Conservation (phyloP, 2,888 invertebrate genomes). For the Euplagia quadripunctaria region DNA sequence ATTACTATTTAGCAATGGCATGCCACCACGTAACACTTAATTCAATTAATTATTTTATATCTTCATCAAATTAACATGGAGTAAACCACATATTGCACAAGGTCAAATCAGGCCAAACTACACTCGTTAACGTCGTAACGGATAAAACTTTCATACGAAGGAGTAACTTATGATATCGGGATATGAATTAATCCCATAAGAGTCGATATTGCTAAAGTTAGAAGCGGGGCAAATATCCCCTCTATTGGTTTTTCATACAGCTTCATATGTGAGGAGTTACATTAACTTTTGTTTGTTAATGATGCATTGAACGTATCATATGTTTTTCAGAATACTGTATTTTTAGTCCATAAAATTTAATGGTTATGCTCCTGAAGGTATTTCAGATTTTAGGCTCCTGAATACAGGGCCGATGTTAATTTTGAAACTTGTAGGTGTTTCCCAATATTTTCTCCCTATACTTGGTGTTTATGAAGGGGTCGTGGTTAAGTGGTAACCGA, state of each 20-base stretch:
- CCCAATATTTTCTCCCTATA: not conserved
- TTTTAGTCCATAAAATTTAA: not conserved
- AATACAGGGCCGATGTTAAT: not conserved
- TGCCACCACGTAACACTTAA: not conserved
- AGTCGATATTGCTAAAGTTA: conserved; percentile 68
- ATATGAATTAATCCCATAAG: conserved; percentile 71
- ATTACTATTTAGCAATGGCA: too few relatives aligned
- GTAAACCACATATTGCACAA: conserved; percentile 21
- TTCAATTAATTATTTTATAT: not conserved
- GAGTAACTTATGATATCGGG: conserved; percentile 64
- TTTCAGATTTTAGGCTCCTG: not conserved
- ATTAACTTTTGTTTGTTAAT: conserved; percentile 8
- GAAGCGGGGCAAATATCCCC: conserved; percentile 59
- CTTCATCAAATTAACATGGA: not conserved
- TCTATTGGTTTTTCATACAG: conserved; percentile 57
- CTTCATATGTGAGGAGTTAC: conserved; percentile 43
- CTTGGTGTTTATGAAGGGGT: too few relatives aligned
- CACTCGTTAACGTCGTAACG: conserved; percentile 61
- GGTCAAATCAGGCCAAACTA: conserved; percentile 48
- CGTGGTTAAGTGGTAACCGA: too few relatives aligned
- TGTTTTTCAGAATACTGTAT: not conserved
- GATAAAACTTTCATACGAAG: conserved; percentile 63
- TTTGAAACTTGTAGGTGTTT: not conserved
- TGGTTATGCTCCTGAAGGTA: too few relatives aligned
- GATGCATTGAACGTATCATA: not conserved